Percentiles rank a stretch among this genome's conserved stretches.
phyloP scores from a whole-genome alignment of 2,888 invertebrate species.

The Pollenia angustigena region DNA sequence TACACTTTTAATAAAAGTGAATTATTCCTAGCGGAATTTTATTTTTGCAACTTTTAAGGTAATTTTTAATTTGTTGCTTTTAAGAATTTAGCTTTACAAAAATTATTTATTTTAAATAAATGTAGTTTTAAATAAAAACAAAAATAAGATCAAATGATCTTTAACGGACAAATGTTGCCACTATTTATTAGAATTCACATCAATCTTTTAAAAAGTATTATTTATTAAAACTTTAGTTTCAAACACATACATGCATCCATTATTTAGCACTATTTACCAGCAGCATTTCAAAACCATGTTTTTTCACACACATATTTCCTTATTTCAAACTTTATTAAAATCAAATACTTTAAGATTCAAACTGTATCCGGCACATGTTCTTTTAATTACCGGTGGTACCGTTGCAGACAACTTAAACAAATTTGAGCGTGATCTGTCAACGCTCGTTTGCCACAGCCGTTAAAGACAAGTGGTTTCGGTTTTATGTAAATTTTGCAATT shows the following conservation, averaged over 20 bases:
- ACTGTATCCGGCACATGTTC: slow-evolving; percentile 26
- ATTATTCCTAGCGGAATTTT: slow-evolving; percentile 7
- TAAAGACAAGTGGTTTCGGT: background rate
- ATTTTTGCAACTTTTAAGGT: slow-evolving; percentile 7
- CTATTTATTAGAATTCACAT: too few species aligned
- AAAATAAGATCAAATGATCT: too few species aligned
- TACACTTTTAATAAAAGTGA: background rate
- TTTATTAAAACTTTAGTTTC: too few species aligned
- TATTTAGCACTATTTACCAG: too few species aligned
- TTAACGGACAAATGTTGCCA: too few species aligned
- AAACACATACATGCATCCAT: too few species aligned
- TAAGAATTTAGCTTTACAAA: background rate
- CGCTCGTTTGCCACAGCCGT: background rate
- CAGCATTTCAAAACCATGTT: background rate
- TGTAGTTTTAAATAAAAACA: too few species aligned
- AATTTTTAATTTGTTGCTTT: slow-evolving; percentile 8
- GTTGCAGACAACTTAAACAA: background rate
- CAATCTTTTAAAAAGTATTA: too few species aligned
- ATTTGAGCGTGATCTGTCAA: slow-evolving; percentile 26
- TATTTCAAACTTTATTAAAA: background rate
- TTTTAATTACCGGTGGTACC: background rate
- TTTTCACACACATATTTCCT: slow-evolving; percentile 1
- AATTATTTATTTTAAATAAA: too few species aligned
- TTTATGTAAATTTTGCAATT: slow-evolving; percentile 29
- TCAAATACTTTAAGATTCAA: background rate